Evolutionary conservation across 2,797 vertebrate genomes (phyloP).

Genomic region (Scolopax bukidnonensis): DNA sequence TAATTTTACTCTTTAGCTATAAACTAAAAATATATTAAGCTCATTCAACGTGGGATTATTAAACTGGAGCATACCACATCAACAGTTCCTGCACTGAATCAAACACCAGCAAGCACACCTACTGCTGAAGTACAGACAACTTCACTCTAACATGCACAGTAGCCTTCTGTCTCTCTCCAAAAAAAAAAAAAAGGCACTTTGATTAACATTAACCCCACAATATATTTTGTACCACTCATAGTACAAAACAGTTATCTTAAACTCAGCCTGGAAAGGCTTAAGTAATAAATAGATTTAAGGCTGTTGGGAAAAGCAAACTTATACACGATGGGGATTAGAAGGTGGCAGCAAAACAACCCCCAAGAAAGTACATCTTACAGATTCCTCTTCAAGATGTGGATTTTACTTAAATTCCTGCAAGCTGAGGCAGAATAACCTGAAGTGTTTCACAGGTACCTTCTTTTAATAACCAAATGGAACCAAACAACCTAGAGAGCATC

Average conservation of each 20-base stretch:
- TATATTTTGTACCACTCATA: background rate
- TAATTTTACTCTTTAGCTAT: slow-evolving; percentile 7
- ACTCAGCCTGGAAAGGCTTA: background rate
- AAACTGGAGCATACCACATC: background rate
- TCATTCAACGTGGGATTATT: slow-evolving; percentile 14
- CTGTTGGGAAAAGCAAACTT: background rate
- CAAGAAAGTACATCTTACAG: background rate
- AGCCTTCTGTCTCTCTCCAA: background rate
- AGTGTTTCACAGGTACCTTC: background rate
- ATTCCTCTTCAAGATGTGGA: background rate
- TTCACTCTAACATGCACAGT: background rate
- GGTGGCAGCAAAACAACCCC: background rate
- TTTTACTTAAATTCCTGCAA: background rate
- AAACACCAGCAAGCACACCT: background rate
- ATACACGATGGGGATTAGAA: background rate
- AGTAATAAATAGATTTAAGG: background rate
- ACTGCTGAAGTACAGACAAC: background rate
- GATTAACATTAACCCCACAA: background rate
- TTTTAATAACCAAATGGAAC: background rate
- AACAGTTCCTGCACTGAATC: background rate
- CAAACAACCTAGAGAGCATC: background rate
- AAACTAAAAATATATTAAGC: background rate
- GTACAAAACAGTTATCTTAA: background rate
- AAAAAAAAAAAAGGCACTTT: background rate
- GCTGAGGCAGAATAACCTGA: background rate